Conservation (phyloP, 2,888 invertebrate genomes). For the Hermodice carunculata region DNA sequence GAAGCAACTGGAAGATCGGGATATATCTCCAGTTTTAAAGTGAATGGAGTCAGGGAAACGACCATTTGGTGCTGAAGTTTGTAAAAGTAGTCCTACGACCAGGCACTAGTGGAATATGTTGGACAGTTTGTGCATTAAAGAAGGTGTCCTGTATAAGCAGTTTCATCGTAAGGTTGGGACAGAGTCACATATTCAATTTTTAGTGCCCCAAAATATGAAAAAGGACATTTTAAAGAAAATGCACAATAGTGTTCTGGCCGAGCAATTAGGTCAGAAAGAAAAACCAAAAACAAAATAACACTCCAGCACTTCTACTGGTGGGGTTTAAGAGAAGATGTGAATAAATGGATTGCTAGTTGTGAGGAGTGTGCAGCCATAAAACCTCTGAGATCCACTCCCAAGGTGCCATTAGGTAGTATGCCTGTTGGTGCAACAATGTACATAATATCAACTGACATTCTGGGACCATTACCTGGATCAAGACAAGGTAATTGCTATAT, state of each 20-base stretch:
- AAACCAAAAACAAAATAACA: background rate
- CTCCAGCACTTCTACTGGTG: background rate
- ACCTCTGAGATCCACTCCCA: background rate
- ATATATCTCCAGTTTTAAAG: background rate
- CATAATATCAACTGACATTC: too few relatives aligned
- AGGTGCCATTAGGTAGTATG: background rate
- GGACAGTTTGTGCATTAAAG: too few relatives aligned
- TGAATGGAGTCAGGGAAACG: background rate
- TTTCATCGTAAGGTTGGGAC: too few relatives aligned
- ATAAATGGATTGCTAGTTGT: background rate
- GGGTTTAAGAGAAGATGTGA: background rate
- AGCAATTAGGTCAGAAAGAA: background rate
- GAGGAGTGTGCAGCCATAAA: background rate
- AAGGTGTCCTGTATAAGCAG: too few relatives aligned
- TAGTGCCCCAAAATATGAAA: too few relatives aligned
- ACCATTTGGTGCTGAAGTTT: constrained; percentile 9
- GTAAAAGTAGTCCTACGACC: background rate
- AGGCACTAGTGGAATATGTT: constrained; percentile 3
- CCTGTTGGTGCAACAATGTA: background rate
- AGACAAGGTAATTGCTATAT: too few relatives aligned
- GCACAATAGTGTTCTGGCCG: too few relatives aligned
- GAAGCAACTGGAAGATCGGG: background rate
- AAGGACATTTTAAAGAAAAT: too few relatives aligned
- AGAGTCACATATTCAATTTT: too few relatives aligned
- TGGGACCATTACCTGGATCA: too few relatives aligned